phyloP scores from a whole-genome alignment of 2,113 vertebrate genomes.

The Paratilapia polleni region DNA sequence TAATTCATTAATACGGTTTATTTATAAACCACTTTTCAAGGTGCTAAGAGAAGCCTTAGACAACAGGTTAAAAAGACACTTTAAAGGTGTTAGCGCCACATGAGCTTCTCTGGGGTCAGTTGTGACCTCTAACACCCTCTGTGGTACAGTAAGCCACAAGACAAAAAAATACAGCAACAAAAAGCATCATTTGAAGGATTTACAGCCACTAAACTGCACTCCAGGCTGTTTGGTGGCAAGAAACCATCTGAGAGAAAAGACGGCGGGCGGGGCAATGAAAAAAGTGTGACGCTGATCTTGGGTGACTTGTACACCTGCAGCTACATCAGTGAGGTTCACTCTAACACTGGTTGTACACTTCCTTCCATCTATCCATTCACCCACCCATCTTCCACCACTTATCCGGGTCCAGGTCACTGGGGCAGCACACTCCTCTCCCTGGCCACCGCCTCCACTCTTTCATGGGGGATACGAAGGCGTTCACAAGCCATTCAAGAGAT shows the following conservation, averaged over 20 bases:
- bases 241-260: neutral
- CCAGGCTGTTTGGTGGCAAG: neutral
- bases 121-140: neutral
- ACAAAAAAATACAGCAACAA: neutral
- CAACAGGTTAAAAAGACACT: neutral
- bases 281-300: neutral
- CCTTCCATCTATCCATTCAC: neutral
- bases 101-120: neutral
- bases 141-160: neutral
- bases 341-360: neutral
- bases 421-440: neutral
- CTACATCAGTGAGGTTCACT: neutral
- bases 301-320: neutral
- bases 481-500: neutral
- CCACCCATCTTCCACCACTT: neutral
- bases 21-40: slow-evolving; percentile 1
- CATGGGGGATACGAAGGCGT: neutral
- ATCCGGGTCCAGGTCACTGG: neutral
- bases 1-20: slow-evolving; percentile 4
- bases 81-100: neutral
- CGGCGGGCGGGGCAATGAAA: neutral
- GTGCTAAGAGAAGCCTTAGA: neutral
- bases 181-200: neutral
- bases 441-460: neutral
- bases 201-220: neutral